Base-by-base conservation (phyloP, 1,140 invertebrate species). In the Drosophila bocqueti region DNA sequence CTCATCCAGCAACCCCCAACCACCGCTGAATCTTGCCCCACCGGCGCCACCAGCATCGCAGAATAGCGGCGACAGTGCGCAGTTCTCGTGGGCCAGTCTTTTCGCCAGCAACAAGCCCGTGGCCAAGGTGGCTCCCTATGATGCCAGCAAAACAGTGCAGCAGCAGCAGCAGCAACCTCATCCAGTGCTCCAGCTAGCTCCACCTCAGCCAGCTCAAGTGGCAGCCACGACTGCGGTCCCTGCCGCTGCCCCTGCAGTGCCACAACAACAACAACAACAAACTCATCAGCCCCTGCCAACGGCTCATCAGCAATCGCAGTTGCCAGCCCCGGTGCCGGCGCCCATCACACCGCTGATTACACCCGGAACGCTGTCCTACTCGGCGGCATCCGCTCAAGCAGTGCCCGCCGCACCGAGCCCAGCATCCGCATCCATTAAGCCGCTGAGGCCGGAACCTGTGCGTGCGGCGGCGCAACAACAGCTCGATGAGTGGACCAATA, bases 81-180 rank as follows among this genome's bases (percentile, higher is more conserved):
- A 91, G 60, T 79, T 78, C 1, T 83, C 81, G 45, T 91, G 87
- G 87, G 79, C 87, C 15, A 81, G 83, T 47, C 40, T 91, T 4
- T 94, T 76, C 38, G 60, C 64, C 13, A 86, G 69, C 31, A 94
- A 94, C 40, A 95, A 94, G 76, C 94, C 94, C 3, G 93, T 95
- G 11, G 94, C 94, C 18, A 95, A 95, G 85, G 94, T 95, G 18
- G 93, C 93, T 10, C 94, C 94, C 24, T 95, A 93, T 77, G 94
- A 95, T 50, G 94, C 81, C 46, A 75, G 78, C 68, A 91, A 91
- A 21, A 42, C 94, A 0, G 29, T 68, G 15, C 83, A 78, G 8
- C 82, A 64, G 18, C 58, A 59, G 8, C 47, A 67, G 31, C 66
- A 67, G 31, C 66, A 57, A 10, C 52, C 46, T 0, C 63, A 65